A percentile compares a stretch with the other conserved stretches of the same genome.
These are phyloP conservation scores for Echinarachnius parma DNA, from an alignment of 53 echinoderm and acorn worm species.

Conservation along the genomic window DNA sequence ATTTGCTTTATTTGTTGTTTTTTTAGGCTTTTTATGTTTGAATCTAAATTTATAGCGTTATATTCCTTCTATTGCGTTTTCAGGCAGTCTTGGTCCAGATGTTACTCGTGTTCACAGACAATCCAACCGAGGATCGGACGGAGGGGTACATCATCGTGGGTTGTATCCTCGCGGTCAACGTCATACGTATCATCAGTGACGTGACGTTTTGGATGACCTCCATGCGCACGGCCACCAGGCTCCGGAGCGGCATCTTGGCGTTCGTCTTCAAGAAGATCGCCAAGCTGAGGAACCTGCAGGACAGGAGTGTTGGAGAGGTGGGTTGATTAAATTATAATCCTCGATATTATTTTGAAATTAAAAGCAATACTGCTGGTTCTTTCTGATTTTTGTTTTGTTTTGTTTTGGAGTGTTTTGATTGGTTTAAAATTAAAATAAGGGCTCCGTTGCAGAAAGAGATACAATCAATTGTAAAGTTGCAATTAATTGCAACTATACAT, in stretches of 20 bases:
- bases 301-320: conserved; percentile 93
- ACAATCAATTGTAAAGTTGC: too few relatives aligned
- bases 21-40: too few relatives aligned
- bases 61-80: neutral
- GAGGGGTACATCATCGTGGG: conserved; percentile 60
- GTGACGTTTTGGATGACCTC: conserved; percentile 68
- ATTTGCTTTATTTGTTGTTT: too few relatives aligned
- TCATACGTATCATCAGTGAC: conserved; percentile 59
- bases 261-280: conserved; percentile 85
- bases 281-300: conserved; percentile 74
- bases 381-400: too few relatives aligned
- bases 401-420: too few relatives aligned
- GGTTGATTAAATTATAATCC: neutral
- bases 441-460: too few relatives aligned
- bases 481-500: too few relatives aligned
- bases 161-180: conserved; percentile 55
- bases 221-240: conserved; percentile 71
- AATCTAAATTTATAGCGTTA: too few relatives aligned
- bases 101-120: conserved; percentile 68
- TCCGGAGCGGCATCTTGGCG: conserved; percentile 66
- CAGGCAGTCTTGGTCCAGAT: conserved; percentile 74
- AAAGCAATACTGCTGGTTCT: too few relatives aligned
- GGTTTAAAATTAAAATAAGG: too few relatives aligned
- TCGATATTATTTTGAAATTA: neutral
- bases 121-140: conserved; percentile 24